A percentile compares a stretch with the other conserved stretches of the same genome.
phyloP scores from a whole-genome alignment of 2,797 vertebrate species.

The Pseudomugil tenellus region DNA sequence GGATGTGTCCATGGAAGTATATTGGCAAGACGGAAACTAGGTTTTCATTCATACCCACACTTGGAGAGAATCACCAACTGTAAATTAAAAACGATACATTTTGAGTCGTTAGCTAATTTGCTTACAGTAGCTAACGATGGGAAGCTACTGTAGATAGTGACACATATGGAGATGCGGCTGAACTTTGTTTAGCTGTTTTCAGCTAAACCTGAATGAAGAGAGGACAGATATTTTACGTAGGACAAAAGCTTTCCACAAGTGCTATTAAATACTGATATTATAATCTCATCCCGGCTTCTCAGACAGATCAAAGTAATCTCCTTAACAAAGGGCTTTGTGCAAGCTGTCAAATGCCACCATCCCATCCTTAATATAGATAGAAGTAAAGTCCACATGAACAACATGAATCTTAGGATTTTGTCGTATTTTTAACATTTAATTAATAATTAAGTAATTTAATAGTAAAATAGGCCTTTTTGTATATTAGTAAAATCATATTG shows the following conservation, averaged over 20 bases:
- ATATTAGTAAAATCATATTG: too few relatives aligned
- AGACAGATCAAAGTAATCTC: conserved; percentile 75
- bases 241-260: conserved; percentile 35
- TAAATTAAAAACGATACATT: conserved; percentile 33
- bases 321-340: conserved; percentile 80
- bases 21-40: background rate
- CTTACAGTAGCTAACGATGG: conserved; percentile 51
- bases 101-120: conserved; percentile 38
- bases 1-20: background rate
- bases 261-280: conserved; percentile 39
- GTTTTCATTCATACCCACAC: background rate
- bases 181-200: conserved; percentile 46
- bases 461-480: background rate
- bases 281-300: conserved; percentile 57
- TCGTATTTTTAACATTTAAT: background rate
- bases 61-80: background rate
- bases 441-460: background rate
- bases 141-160: conserved; percentile 30
- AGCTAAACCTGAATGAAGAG: background rate
- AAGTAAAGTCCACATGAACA: background rate
- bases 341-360: conserved; percentile 65
- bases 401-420: conserved; percentile 1
- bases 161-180: conserved; percentile 36
- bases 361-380: conserved; percentile 19
- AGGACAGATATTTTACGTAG: conserved; percentile 8